These are phyloP conservation scores for Setipinna tenuifilis DNA, from an alignment of 2,797 vertebrate genomes.

Conservation along the genomic window DNA sequence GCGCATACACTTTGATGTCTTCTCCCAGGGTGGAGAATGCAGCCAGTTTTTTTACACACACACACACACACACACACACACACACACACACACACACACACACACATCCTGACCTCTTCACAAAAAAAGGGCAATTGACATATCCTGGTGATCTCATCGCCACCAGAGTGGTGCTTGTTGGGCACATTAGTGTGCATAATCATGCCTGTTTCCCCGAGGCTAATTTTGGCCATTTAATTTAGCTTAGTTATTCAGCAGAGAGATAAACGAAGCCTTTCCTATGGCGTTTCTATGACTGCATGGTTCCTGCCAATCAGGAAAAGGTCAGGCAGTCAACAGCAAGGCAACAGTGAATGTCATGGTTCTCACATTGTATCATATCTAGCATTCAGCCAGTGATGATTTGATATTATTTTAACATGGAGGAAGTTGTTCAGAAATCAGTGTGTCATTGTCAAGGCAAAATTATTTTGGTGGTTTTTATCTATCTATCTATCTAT, in stretches of 20 bases:
- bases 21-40: no score
- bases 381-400: neutral
- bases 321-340: slow-evolving; percentile 48
- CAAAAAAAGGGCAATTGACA: neutral
- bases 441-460: neutral
- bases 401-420: neutral
- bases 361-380: neutral
- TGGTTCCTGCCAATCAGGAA: slow-evolving; percentile 45
- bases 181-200: slow-evolving; percentile 47
- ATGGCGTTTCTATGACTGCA: slow-evolving; percentile 41
- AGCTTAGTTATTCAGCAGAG: slow-evolving; percentile 35
- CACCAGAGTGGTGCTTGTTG: slow-evolving; percentile 41
- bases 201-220: slow-evolving; percentile 35
- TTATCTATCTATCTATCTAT: neutral
- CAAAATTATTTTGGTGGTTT: neutral
- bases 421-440: neutral
- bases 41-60: no score
- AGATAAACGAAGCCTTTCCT: slow-evolving; percentile 24
- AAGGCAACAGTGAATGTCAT: slow-evolving; percentile 19
- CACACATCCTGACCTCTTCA: neutral
- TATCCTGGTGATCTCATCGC: neutral
- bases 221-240: slow-evolving; percentile 50
- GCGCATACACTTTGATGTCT: no score
- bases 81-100: no score
- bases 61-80: no score